A percentile compares a stretch with the other conserved stretches of the same genome.
Conservation (phyloP, 2,797 vertebrate genomes). For the Sebastes ruberrimus region DNA sequence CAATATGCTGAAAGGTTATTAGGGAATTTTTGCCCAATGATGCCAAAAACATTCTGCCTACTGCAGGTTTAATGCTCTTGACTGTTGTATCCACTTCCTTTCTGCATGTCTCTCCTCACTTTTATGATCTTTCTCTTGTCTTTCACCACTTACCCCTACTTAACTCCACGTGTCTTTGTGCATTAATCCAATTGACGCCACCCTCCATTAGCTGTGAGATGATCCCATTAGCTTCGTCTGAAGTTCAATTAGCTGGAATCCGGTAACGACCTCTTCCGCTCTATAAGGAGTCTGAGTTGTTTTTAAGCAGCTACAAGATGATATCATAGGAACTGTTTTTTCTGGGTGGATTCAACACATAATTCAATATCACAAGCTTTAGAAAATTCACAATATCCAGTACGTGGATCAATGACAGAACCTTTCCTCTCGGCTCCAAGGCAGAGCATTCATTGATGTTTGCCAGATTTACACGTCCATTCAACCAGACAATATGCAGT, state of each 20-base stretch:
- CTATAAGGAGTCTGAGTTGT: not conserved
- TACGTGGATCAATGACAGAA: not conserved
- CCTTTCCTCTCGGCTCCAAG: not conserved
- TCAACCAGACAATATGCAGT: not conserved
- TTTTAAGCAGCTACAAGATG: not conserved
- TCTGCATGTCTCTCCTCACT: not conserved
- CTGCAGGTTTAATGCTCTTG: not conserved
- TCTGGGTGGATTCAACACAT: not conserved
- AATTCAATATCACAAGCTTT: not conserved
- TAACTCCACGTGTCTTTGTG: constrained; percentile 1
- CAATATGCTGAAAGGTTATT: too few relatives aligned
- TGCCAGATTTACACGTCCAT: not conserved
- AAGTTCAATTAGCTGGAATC: constrained; percentile 24
- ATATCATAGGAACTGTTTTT: not conserved
- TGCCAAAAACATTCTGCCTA: too few relatives aligned
- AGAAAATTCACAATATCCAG: not conserved
- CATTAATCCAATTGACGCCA: constrained; percentile 13
- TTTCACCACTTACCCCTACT: not conserved
- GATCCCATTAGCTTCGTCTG: constrained; percentile 28
- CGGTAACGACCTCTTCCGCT: not conserved
- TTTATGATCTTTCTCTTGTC: not conserved
- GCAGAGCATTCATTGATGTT: not conserved
- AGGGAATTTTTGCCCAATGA: too few relatives aligned
- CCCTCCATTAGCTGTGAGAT: constrained; percentile 2
- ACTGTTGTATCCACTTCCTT: not conserved